Base-by-base conservation (phyloP, 2,888 invertebrate species). In the Ennomos fuscantarius region DNA sequence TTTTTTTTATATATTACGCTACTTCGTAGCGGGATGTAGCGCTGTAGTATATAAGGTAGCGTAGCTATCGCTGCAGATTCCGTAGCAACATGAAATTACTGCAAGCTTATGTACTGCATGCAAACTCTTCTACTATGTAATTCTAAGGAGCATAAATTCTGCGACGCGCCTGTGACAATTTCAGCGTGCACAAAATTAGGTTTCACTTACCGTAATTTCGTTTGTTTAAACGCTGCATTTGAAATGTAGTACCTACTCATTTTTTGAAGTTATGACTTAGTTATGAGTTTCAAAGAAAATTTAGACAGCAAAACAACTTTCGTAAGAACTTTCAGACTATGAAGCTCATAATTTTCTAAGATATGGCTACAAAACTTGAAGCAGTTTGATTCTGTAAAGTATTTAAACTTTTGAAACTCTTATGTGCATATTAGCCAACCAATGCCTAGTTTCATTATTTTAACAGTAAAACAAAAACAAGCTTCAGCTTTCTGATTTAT, bases 181-280 rank as follows among this genome's bases (percentile, higher is more conserved):
- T 12, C 50, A 46, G 46, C 35, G 10, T 12, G 40, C 45, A 34
- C 39, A 24, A 45, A 51, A 52, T 57, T 57, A 57, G 47, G 52
- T 52, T 57, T 47, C 42, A 48, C 47, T 57, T 47, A 39, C 39
- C 39, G 24, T 57, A 47, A 39, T 43, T 37, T 12, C 31, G 43
- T 47, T 43, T 39, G 40, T 39, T 37, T 47, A 39, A 47, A 10
- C 9, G 37, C 9, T 24, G 10, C 15, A 40, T 40, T 10, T 24
- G 40, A 40, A 24, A 40, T n/a, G 36, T 36, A 11, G 8, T n/a
- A 36, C 6, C 1, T n/a, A 11, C 11, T 36, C 11, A 13, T 1
- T 8, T 12, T 39, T 13, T 12, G 1, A 8, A 2, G 13, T 2
- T 3, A 11, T 8, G 10, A n/a, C 36, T 36, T 36, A 11, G 6